Percentiles rank a stretch among this genome's conserved stretches.
phyloP scores from a whole-genome alignment of 2,888 invertebrate genomes.

The Ypsolopha scabrella region DNA sequence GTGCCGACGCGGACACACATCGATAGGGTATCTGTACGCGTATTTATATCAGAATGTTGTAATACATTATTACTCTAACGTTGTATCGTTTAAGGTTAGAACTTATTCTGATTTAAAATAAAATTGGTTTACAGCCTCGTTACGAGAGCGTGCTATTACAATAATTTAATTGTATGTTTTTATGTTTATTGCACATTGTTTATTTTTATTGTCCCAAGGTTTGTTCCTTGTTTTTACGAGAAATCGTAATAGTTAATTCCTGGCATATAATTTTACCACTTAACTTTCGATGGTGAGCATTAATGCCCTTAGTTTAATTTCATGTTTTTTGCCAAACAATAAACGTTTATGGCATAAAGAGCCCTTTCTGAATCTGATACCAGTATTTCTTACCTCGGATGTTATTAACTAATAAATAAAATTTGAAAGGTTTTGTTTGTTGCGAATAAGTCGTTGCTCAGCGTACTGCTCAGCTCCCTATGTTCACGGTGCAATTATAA shows the following conservation, averaged over 20 bases:
- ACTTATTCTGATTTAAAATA: not conserved
- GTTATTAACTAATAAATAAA: not conserved
- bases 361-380: not conserved
- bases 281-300: not conserved
- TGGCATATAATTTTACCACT: not conserved
- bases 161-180: constrained; percentile 1
- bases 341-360: constrained; percentile 1
- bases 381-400: not conserved
- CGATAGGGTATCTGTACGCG: too few relatives aligned
- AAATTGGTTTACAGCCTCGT: not conserved
- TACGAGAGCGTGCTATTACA: not conserved
- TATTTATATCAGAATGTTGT: not conserved
- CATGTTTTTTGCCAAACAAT: not conserved
- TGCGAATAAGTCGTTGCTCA: too few relatives aligned
- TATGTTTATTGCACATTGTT: constrained; percentile 1
- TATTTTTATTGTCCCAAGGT: not conserved
- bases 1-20: too few relatives aligned
- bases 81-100: not conserved
- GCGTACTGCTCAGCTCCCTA: too few relatives aligned
- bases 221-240: constrained; percentile 1
- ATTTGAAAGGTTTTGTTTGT: not conserved
- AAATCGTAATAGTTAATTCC: not conserved
- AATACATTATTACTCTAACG: not conserved
- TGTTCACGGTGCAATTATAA: too few relatives aligned
- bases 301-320: not conserved